phyloP scores from a whole-genome alignment of 2,888 invertebrate species.

The Abrostola triplasia region DNA sequence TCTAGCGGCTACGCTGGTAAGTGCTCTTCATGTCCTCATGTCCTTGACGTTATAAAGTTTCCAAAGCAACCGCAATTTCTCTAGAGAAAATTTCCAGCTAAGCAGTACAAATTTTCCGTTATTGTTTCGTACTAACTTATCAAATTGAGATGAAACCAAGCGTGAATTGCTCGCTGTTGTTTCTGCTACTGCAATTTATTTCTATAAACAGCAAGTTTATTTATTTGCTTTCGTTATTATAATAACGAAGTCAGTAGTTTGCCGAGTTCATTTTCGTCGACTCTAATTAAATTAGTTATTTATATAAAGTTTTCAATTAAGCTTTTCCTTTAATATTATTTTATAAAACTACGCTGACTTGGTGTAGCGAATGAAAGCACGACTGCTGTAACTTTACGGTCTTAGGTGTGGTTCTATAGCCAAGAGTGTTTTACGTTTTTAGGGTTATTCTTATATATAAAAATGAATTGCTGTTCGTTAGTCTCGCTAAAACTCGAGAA shows the following conservation, averaged over 20 bases:
- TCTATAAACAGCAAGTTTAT: constrained; percentile 12
- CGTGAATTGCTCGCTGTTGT: constrained; percentile 32
- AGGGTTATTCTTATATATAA: too few relatives aligned
- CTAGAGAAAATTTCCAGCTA: constrained; percentile 37
- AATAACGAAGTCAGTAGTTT: not conserved
- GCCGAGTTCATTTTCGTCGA: not conserved
- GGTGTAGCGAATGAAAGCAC: too few relatives aligned
- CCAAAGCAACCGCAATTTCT: constrained; percentile 48
- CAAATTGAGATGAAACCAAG: constrained; percentile 49
- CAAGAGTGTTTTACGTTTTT: too few relatives aligned
- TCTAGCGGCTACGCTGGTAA: constrained; percentile 30
- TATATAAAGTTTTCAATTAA: not conserved
- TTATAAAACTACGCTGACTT: too few relatives aligned
- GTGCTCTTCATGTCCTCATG: constrained; percentile 33
- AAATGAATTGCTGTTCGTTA: too few relatives aligned
- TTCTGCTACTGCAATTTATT: constrained; percentile 30
- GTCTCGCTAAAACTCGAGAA: too few relatives aligned
- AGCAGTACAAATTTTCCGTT: constrained; percentile 47
- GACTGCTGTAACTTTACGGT: too few relatives aligned
- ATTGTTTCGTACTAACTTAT: constrained; percentile 46
- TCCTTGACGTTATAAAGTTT: constrained; percentile 40
- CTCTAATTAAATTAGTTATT: not conserved
- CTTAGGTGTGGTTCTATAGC: too few relatives aligned
- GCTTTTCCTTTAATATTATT: too few relatives aligned
- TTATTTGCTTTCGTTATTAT: constrained; percentile 7